phyloP scores from a whole-genome alignment of 1,140 invertebrate species.

The Lucilia cuprina region DNA sequence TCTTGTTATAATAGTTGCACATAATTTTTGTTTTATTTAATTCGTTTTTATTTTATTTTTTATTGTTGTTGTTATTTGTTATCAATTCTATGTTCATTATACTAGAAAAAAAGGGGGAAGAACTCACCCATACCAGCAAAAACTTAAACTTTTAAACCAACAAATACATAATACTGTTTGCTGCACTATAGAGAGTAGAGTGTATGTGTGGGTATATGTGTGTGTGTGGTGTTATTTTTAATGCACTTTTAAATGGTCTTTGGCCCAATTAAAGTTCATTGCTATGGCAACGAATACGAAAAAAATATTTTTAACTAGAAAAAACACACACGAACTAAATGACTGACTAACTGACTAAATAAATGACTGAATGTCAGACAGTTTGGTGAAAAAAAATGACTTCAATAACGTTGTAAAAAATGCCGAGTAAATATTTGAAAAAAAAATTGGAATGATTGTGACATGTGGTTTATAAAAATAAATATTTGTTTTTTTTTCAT shows the following conservation, averaged over 20 bases:
- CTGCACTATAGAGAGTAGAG: not conserved
- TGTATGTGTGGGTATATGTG: too few species aligned
- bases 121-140: not conserved
- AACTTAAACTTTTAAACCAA: not conserved
- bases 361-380: too few species aligned
- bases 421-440: too few species aligned
- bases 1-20: not conserved
- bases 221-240: slow-evolving; percentile 15
- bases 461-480: not conserved
- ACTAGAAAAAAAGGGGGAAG: not conserved
- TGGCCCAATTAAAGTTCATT: slow-evolving; percentile 35
- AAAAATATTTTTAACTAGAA: not conserved
- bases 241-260: slow-evolving; percentile 35
- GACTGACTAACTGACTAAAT: too few species aligned
- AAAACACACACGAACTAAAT: too few species aligned
- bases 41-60: not conserved
- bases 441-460: slow-evolving; percentile 8
- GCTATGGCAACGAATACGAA: slow-evolving; percentile 27
- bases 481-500: not conserved
- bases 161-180: not conserved
- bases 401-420: too few species aligned
- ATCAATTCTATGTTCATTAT: not conserved
- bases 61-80: not conserved
- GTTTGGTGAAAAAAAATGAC: too few species aligned
- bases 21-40: not conserved